Percentiles rank a stretch among this genome's conserved stretches.
Conservation (phyloP, 2,888 invertebrate genomes). For the Alviniconcha strummeri region DNA sequence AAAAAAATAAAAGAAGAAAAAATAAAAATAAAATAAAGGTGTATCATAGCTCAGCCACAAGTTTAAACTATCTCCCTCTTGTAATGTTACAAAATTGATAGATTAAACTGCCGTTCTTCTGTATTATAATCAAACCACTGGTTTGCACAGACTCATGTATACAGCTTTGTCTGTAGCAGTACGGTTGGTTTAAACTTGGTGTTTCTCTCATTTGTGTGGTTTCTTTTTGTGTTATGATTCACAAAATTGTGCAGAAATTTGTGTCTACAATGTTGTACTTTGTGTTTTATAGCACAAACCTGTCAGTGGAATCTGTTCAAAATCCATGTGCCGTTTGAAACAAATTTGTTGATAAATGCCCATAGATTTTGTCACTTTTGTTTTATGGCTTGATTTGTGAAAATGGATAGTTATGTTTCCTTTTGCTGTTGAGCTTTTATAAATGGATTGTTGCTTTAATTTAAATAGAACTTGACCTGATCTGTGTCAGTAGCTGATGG, state of each 20-base stretch:
- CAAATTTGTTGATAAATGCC: too few relatives aligned
- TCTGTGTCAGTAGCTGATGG: neutral
- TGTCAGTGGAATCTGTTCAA: too few relatives aligned
- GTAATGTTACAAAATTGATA: neutral
- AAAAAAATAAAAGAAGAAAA: too few relatives aligned
- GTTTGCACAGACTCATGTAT: neutral
- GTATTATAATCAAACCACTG: neutral
- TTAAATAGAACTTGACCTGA: neutral
- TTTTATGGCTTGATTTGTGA: too few relatives aligned
- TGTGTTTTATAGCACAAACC: slow-evolving; percentile 3
- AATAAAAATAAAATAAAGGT: neutral
- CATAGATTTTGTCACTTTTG: too few relatives aligned
- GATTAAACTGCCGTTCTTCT: neutral
- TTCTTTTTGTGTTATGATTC: neutral
- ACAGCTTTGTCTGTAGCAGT: neutral
- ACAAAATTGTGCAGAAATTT: slow-evolving; percentile 9
- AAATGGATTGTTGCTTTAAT: neutral
- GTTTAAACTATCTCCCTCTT: neutral
- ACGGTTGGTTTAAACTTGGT: neutral
- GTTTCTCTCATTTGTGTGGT: neutral
- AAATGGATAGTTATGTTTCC: neutral
- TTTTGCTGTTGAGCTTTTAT: neutral
- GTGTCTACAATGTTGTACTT: neutral
- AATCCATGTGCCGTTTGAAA: too few relatives aligned
- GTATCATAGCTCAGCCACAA: neutral